These are phyloP conservation scores for Mycalesis mineus DNA, from an alignment of 2,888 invertebrate species.

Conservation along the genomic window DNA sequence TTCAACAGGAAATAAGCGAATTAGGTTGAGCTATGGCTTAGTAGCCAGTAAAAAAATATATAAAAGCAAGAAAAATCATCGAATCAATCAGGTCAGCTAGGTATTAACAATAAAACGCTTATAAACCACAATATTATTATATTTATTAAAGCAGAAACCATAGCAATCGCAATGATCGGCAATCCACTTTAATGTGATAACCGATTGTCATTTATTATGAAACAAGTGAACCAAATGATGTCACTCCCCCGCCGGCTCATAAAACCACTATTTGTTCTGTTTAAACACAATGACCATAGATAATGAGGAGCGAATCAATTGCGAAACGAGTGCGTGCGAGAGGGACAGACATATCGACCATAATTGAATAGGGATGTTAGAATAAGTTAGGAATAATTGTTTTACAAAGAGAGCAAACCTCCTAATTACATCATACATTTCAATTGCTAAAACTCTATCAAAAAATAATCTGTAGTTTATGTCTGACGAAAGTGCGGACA, in stretches of 20 bases:
- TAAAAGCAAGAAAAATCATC: too few relatives aligned
- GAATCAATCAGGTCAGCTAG: too few relatives aligned
- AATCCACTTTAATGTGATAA: slow-evolving; percentile 4
- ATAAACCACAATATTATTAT: neutral
- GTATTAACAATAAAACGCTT: too few relatives aligned
- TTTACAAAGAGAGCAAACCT: too few relatives aligned
- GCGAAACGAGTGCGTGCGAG: neutral
- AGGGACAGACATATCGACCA: neutral
- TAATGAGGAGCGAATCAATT: neutral
- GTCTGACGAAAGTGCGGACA: too few relatives aligned
- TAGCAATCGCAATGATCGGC: slow-evolving; percentile 1
- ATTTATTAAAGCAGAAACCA: neutral
- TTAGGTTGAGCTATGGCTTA: too few relatives aligned
- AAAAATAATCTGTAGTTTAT: too few relatives aligned
- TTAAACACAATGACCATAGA: slow-evolving; percentile 25
- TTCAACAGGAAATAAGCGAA: too few relatives aligned
- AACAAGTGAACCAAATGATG: slow-evolving; percentile 17
- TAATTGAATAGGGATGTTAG: neutral
- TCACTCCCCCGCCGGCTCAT: slow-evolving; percentile 27
- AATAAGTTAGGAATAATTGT: too few relatives aligned
- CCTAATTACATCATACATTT: too few relatives aligned
- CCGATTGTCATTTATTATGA: slow-evolving; percentile 18
- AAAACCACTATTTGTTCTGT: slow-evolving; percentile 34
- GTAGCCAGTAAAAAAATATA: too few relatives aligned
- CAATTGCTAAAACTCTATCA: too few relatives aligned